Base-by-base conservation (phyloP, 2,888 invertebrate species). In the Eueremaeus valkanovi region DNA sequence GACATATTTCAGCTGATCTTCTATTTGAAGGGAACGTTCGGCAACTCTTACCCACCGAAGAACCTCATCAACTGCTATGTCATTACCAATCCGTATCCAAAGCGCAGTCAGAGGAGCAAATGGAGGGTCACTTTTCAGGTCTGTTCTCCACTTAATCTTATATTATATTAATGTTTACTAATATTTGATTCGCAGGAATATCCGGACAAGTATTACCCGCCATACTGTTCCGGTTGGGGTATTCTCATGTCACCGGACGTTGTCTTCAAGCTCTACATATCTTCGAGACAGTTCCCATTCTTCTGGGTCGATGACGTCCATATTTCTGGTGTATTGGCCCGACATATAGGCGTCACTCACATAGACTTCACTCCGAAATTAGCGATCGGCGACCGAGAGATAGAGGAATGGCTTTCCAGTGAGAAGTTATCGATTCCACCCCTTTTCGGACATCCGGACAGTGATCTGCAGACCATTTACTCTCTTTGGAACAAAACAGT, bases 281-380 rank as follows among this genome's bases (percentile, higher is more conserved):
- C 78, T 66, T 80, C 81, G 27, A 73, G 76, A 36, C 73, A 77
- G 29, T 81, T 82, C 11, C 82, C 82, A 3, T 85, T 83, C 78
- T 85, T 85, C 80, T 85, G 85, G 85, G 83, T 85, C 29, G 85
- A 85, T 78, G 85, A 85, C 79, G 84, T 83, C 76, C 84, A 84
- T 77, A 79, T 85, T 6, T 84, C 85, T 3, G 85, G 85, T 42
- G 78, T 79, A 11, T 74, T 81, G 40, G 81, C 81, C 21, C 74
- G 78, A 45, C 74, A 76, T 36, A 72, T 79, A 16, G 78, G 78
- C 5, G 73, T 81, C 36, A 70, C 74, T 13, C 81, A 80, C 76
- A 74, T 76, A 8, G 80, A 79, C 18, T 77, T 81, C 33, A 77
- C 77, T 3, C 66, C 77, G 33, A 78, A 79, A 66, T 74, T 80